Evolutionary conservation across 2,888 invertebrate species (phyloP).

Genomic region (Eupithecia abbreviata): DNA sequence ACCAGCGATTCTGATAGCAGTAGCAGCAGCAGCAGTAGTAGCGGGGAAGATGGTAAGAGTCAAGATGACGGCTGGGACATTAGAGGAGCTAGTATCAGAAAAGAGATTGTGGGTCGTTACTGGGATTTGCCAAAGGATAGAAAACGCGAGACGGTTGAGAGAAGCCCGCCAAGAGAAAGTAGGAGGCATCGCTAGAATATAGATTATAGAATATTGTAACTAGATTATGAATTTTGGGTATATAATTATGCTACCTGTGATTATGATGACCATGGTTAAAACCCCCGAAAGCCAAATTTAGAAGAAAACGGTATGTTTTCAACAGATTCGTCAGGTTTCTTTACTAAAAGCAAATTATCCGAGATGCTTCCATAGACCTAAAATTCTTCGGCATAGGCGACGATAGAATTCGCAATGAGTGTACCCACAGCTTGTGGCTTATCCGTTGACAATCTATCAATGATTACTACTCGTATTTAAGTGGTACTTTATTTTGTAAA

Average conservation of each 20-base stretch:
- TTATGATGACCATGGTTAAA: neutral
- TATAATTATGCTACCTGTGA: neutral
- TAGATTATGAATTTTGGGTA: neutral
- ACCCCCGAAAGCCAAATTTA: neutral
- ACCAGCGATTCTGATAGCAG: conserved; percentile 36
- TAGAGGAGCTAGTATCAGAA: conserved; percentile 44
- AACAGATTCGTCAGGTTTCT: neutral
- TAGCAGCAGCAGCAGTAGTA: conserved; percentile 37
- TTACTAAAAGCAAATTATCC: neutral
- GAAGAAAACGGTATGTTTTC: neutral
- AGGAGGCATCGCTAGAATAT: conserved; percentile 37
- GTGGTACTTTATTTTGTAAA: conserved; percentile 26
- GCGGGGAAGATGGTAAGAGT: conserved; percentile 31
- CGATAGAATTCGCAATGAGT: neutral
- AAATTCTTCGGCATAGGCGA: neutral
- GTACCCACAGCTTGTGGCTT: neutral
- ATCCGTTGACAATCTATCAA: neutral
- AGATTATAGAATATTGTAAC: neutral
- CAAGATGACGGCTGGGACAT: conserved; percentile 56
- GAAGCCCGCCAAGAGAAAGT: conserved; percentile 30
- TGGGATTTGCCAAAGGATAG: conserved; percentile 51
- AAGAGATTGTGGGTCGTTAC: conserved; percentile 49
- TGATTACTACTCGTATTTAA: neutral
- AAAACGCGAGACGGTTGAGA: conserved; percentile 41
- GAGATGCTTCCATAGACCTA: neutral